Base-by-base conservation (phyloP, 2,888 invertebrate species). In the Schrankia costaestrigalis region DNA sequence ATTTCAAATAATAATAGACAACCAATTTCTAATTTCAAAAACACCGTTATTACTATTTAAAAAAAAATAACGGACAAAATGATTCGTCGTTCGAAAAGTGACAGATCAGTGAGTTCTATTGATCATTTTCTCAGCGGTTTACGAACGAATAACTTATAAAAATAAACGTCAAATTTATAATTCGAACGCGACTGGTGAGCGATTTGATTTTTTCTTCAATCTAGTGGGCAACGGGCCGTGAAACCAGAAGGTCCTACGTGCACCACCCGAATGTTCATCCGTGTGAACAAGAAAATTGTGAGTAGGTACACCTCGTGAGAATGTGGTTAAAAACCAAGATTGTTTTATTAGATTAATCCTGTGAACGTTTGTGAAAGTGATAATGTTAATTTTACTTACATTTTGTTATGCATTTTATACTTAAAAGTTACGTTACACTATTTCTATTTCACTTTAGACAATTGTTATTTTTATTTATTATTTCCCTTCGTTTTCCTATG, bases 181-280 rank as follows among this genome's bases (percentile, higher is more conserved):
- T 64, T 54, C 57, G 53, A 49, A 46, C 52, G 48, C 43, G 43
- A 51, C 25, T 29, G n/a, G 29, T 26, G 52, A 51, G 42, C 41
- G 40, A 46, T 50, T 49, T 44, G 41, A 32, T 41, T 58, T 56
- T 63, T 64, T 64, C 47, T 27, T 48, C 26, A 54, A 58, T 54
- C 56, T 59, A 36, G 39, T 49, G 48, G 52, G 39, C 82, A 83
- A 82, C 83, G 75, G 82, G 79, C 70, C 83, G 79, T 80, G 67
- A 76, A 82, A 80, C 83, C 84, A 72, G 74, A 60, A 71, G 73
- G 60, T 50, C 54, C 47, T 71, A 75, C 80, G 78, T 77, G 78
- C 47, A 38, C 57, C 71, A 59, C 71, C 74, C 70, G 63, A 75
- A 77, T 67, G 66, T 66, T 57, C 50, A 46, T 46, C 46, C 71